Evolutionary conservation across 2,113 vertebrate genomes (phyloP).

Genomic region (Oncorhynchus tshawytscha): DNA sequence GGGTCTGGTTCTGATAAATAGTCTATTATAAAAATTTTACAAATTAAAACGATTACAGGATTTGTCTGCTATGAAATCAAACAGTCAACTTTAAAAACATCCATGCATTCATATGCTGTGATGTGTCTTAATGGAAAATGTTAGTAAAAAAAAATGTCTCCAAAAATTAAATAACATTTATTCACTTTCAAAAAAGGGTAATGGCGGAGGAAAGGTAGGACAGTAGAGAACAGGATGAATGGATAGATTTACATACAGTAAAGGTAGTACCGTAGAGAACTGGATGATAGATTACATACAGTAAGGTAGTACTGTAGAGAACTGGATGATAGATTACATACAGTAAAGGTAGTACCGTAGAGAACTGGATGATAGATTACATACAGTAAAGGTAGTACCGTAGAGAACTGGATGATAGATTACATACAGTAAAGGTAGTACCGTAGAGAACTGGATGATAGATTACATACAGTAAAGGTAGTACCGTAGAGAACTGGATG

Average conservation of each 20-base stretch:
- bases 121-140: too few species aligned
- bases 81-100: too few species aligned
- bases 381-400: neutral
- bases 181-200: neutral
- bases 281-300: neutral
- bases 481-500: neutral
- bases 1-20: neutral
- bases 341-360: neutral
- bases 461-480: neutral
- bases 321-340: neutral
- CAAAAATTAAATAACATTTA: neutral
- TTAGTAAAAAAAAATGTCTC: too few species aligned
- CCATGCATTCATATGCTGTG: too few species aligned
- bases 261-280: too few species aligned
- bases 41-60: neutral
- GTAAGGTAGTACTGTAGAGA: neutral
- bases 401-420: neutral
- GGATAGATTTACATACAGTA: neutral
- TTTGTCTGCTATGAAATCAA: neutral
- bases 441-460: neutral
- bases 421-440: neutral
- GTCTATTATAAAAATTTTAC: neutral
- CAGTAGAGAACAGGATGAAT: neutral
- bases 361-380: neutral
- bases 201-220: neutral